phyloP scores from a whole-genome alignment of 92 coral and sea anemone genomes.

The Isaurus tuberculatus region DNA sequence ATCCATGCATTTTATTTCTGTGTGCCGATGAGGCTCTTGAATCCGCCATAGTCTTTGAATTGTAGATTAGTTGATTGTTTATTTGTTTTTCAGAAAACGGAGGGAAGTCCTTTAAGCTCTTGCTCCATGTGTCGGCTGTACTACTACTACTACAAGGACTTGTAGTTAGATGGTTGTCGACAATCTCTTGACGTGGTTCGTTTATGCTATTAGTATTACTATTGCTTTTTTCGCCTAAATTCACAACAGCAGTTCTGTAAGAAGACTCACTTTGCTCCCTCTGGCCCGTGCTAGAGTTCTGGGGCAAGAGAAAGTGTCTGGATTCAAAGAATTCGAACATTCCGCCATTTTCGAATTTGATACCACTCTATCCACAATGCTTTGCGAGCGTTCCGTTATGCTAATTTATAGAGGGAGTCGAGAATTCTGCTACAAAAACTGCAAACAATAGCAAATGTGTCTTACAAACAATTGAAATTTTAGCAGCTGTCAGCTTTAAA shows the following conservation, averaged over 20 bases:
- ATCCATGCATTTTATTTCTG: conserved; percentile 31
- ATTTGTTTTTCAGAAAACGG: conserved; percentile 7
- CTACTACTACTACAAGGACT: conserved; percentile 12
- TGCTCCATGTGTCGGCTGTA: conserved; percentile 17
- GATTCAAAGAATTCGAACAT: conserved; percentile 13
- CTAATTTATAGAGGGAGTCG: conserved; percentile 5
- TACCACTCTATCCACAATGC: conserved; percentile 11
- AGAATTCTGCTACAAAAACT: too few species aligned
- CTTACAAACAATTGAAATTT: too few species aligned
- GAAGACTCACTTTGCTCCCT: conserved; percentile 11
- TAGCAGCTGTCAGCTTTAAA: too few species aligned
- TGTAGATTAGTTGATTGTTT: conserved; percentile 17
- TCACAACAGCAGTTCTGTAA: conserved; percentile 15
- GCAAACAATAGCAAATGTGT: too few species aligned
- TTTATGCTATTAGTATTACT: conserved; percentile 2
- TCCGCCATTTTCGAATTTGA: conserved; percentile 14
- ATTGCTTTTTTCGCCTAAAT: conserved; percentile 10
- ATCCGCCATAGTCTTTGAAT: conserved; percentile 5
- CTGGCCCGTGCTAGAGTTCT: conserved; percentile 13
- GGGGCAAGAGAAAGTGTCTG: conserved; percentile 15
- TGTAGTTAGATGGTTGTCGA: conserved; percentile 15
- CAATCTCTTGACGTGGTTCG: conserved; percentile 11
- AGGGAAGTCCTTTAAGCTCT: conserved; percentile 16
- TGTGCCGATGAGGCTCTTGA: background rate
- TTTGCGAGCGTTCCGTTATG: conserved; percentile 6